phyloP scores from a whole-genome alignment of 2,888 invertebrate species.

The Napeogenes sylphis region DNA sequence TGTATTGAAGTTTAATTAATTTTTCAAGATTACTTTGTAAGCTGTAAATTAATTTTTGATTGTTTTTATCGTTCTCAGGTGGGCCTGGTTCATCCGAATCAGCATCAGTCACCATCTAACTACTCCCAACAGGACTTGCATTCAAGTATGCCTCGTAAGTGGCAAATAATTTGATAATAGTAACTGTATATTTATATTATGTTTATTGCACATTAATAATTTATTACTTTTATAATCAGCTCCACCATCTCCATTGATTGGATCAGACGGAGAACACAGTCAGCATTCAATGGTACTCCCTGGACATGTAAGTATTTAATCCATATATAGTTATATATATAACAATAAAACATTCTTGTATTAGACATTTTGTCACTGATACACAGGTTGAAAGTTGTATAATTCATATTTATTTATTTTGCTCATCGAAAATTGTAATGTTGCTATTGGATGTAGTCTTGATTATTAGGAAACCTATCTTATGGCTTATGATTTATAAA shows the following conservation, averaged over 20 bases:
- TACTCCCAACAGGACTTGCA: slow-evolving; percentile 82
- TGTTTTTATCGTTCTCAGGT: slow-evolving; percentile 69
- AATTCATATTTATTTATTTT: no score
- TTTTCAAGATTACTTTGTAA: no score
- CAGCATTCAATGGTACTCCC: slow-evolving; percentile 71
- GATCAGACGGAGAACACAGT: slow-evolving; percentile 79
- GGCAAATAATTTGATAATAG: slow-evolving; percentile 2
- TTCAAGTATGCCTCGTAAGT: slow-evolving; percentile 91
- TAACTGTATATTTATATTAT: neutral
- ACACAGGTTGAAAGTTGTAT: no score
- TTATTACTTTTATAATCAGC: slow-evolving; percentile 70
- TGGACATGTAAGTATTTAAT: slow-evolving; percentile 55
- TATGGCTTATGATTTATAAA: no score
- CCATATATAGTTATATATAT: neutral
- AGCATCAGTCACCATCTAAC: slow-evolving; percentile 77
- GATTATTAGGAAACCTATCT: no score
- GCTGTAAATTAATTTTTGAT: no score
- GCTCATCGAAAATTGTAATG: no score
- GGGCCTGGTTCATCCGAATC: slow-evolving; percentile 93
- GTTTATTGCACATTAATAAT: neutral
- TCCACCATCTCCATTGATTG: slow-evolving; percentile 89
- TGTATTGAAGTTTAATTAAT: no score
- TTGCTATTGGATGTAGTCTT: no score
- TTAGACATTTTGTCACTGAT: no score
- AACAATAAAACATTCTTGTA: no score